Evolutionary conservation across 2,797 vertebrate genomes (phyloP).

Genomic region (Halcyon leucocephala): DNA sequence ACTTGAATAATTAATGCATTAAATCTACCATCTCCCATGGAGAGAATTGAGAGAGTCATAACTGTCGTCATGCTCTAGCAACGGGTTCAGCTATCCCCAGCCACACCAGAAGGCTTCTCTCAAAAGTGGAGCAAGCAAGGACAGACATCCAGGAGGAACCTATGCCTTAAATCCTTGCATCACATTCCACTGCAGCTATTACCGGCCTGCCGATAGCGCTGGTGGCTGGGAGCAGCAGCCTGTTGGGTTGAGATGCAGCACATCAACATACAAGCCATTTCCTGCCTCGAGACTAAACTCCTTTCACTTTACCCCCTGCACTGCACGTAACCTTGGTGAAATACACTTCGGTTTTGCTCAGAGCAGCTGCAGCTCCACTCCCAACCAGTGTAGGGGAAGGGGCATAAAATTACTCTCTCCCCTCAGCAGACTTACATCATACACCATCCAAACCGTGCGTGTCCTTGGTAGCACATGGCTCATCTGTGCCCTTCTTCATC

Average conservation of each 20-base stretch:
- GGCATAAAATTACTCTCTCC: neutral
- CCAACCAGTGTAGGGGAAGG: neutral
- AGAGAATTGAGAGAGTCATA: neutral
- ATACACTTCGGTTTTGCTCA: neutral
- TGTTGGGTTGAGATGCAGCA: neutral
- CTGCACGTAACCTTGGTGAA: neutral
- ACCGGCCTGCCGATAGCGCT: neutral
- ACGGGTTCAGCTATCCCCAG: accelerated
- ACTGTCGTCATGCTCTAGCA: neutral
- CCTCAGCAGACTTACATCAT: neutral
- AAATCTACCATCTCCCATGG: neutral
- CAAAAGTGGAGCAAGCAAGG: neutral
- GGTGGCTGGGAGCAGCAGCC: neutral
- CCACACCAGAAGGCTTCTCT: neutral
- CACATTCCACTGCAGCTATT: neutral
- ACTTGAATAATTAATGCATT: neutral
- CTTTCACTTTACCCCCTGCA: accelerated
- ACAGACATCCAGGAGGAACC: accelerated
- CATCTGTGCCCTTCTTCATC: neutral
- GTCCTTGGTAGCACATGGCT: accelerated
- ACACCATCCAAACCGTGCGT: neutral
- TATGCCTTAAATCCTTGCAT: neutral
- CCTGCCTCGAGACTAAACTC: neutral
- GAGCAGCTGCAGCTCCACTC: neutral
- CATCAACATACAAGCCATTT: accelerated